A percentile compares a stretch with the other conserved stretches of the same genome.
Evolutionary conservation across 2,797 vertebrate genomes (phyloP).

Genomic region (Aulostomus chinensis): DNA sequence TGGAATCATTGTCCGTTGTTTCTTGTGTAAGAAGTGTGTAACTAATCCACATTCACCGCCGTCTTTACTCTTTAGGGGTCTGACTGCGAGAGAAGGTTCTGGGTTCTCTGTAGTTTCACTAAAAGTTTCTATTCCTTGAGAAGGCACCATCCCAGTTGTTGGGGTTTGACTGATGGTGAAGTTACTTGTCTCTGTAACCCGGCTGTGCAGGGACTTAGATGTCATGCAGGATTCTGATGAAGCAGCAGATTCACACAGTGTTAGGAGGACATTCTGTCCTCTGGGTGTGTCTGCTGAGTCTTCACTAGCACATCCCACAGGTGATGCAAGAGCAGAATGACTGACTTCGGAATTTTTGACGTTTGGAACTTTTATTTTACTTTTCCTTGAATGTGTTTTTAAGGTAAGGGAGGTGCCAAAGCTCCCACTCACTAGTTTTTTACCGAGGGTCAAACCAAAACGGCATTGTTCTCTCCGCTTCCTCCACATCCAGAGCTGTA

Average conservation of each 20-base stretch:
- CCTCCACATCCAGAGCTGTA: slow-evolving; percentile 71
- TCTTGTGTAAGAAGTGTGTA: background rate
- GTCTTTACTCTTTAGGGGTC: background rate
- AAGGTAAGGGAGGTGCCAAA: background rate
- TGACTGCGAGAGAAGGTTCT: background rate
- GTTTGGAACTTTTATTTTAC: slow-evolving; percentile 1
- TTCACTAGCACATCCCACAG: slow-evolving; percentile 2
- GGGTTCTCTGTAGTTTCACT: background rate
- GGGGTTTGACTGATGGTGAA: background rate
- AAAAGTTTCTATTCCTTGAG: slow-evolving; percentile 3
- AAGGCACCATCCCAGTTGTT: background rate
- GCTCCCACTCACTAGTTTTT: slow-evolving; percentile 1
- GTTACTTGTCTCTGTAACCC: background rate
- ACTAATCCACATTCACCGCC: background rate
- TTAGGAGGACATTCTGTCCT: background rate
- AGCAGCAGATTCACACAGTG: background rate
- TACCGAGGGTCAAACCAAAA: slow-evolving; percentile 27
- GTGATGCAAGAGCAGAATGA: background rate
- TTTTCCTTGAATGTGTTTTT: slow-evolving; percentile 13
- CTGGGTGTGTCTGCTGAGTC: background rate
- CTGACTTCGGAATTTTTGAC: background rate
- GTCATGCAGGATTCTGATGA: background rate
- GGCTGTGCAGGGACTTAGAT: slow-evolving; percentile 1
- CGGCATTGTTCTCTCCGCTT: slow-evolving; percentile 36
- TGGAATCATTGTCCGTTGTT: background rate